Base-by-base conservation (phyloP, 2,888 invertebrate genomes). In the Arge pagana region DNA sequence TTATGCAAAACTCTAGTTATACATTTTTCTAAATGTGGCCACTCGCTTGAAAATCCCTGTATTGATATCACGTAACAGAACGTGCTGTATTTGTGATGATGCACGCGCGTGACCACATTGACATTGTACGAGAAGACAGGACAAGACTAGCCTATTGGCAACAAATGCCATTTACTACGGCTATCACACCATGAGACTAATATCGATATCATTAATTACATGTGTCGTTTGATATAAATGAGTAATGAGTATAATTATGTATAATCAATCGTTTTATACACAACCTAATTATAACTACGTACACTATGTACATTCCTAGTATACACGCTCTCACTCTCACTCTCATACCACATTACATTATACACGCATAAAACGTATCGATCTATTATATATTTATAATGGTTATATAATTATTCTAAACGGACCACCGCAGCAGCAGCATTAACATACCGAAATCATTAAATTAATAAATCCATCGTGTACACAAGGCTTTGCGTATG, bases 211-310 rank as follows among this genome's bases (percentile, higher is more conserved):
- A 74, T 74, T 45, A 72, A 74, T 69, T 72, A 70, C 45, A 45
- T 73, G 70, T 74, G 74, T 73, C 71, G 72, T 74, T 74, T 74
- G 67, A 71, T 75, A 75, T 73, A 70, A 72, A 71, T 62, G 68
- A 71, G 58, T 71, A 67, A 70, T 58, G 63, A 68, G 59, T 63
- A 65, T 52, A 70, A 72, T 70, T 70, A 71, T 71, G 73, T 74
- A 74, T 74, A 70, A 74, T 72, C 71, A 70, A 74, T 74, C 71
- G 72, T 75, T 75, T 75, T 75, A 75, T 75, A 75, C 74, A 74
- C 70, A 72, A 74, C 64, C 64, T 70, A 68, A 71, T 65, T 70
- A 70, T 70, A 71, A 72, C 65, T 72, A 71, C 67, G 67, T 72
- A 74, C 71, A 67, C 69, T 71, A 70, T 73, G 72, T 74, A 73